Percentiles rank a stretch among this genome's conserved stretches.
Conservation (phyloP, 2,888 invertebrate genomes). For the Pachymerium ferrugineum region DNA sequence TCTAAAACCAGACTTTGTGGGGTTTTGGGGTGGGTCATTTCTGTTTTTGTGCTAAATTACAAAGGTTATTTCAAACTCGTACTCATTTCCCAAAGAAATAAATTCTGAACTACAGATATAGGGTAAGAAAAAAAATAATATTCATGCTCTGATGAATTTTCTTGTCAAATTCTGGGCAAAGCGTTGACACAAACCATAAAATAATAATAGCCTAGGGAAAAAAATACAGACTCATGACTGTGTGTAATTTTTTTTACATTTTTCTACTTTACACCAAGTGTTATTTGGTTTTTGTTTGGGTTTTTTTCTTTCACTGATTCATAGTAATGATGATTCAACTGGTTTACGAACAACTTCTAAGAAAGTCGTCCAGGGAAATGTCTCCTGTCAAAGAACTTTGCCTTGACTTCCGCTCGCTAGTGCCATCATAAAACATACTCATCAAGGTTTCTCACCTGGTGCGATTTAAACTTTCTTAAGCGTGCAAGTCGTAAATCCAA, state of each 20-base stretch:
- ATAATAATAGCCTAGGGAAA: background rate
- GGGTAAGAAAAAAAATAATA: no score
- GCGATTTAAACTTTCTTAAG: background rate
- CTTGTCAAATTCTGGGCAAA: background rate
- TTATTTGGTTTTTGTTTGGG: no score
- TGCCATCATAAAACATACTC: background rate
- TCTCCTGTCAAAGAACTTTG: slow-evolving; percentile 19
- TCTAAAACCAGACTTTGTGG: background rate
- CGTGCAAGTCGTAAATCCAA: background rate
- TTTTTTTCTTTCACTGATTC: background rate
- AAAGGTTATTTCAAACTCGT: background rate
- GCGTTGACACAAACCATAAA: background rate
- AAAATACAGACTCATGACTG: background rate
- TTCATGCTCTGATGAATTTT: background rate
- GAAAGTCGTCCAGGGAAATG: slow-evolving; percentile 14
- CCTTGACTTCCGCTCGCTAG: slow-evolving; percentile 23
- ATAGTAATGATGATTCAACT: background rate
- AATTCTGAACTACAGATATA: no score
- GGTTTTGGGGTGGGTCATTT: slow-evolving; percentile 15
- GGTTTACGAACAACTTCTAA: background rate
- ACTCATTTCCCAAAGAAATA: background rate
- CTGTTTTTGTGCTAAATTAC: background rate
- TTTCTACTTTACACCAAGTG: no score
- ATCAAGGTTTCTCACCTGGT: no score
- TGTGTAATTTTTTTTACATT: background rate